phyloP scores from a whole-genome alignment of 2,888 invertebrate species.

The Acanthosepion pharaonis region DNA sequence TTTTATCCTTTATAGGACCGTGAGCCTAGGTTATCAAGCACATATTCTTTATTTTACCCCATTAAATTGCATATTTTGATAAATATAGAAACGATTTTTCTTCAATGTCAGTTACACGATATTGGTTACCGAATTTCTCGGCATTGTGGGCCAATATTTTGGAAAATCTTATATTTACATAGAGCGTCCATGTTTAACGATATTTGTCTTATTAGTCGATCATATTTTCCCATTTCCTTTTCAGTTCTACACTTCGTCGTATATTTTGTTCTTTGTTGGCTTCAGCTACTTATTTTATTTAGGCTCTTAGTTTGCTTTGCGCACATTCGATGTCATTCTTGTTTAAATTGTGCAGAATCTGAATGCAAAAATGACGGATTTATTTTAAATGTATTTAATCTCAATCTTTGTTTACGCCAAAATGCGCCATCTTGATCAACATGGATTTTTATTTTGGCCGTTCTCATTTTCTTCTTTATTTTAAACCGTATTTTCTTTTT shows the following conservation, averaged over 20 bases:
- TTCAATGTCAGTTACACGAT: too few species aligned
- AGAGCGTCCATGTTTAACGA: not conserved
- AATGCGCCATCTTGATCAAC: not conserved
- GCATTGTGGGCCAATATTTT: too few species aligned
- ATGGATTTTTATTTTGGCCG: too few species aligned
- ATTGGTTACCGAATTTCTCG: not conserved
- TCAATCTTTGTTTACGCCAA: not conserved
- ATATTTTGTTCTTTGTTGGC: not conserved
- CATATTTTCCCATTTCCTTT: not conserved
- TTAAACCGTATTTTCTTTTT: too few species aligned
- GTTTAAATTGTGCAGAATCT: not conserved
- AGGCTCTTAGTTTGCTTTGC: not conserved
- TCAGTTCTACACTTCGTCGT: rapidly evolving
- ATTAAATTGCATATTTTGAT: too few species aligned
- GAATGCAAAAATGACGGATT: not conserved
- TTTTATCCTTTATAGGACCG: too few species aligned
- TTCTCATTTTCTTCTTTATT: too few species aligned
- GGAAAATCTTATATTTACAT: not conserved
- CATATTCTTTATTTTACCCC: too few species aligned
- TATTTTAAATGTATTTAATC: constrained; percentile 23
- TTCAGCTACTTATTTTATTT: not conserved
- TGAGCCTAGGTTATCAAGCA: too few species aligned
- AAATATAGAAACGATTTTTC: too few species aligned
- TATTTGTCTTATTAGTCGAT: not conserved
- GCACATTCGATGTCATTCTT: not conserved